Evolutionary conservation across 2,888 invertebrate genomes (phyloP).

Genomic region (Anodontia alba): DNA sequence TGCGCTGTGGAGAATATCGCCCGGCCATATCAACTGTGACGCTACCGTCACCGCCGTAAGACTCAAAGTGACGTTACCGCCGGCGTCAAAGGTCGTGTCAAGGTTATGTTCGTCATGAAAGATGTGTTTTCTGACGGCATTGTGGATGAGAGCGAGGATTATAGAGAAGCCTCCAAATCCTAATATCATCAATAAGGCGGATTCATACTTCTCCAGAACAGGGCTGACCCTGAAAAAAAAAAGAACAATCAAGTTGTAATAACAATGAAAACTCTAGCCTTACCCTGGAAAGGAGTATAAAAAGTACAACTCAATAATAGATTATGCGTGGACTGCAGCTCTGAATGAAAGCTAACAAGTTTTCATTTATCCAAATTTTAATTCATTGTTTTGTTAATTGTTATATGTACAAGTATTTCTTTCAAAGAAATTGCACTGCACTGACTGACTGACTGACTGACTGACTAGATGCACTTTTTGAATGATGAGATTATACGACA

Average conservation of each 20-base stretch:
- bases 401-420: too few relatives aligned
- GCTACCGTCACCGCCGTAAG: conserved; percentile 80
- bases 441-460: too few relatives aligned
- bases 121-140: conserved; percentile 77
- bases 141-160: conserved; percentile 77
- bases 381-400: too few relatives aligned
- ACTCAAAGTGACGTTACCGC: conserved; percentile 79
- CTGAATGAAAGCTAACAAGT: too few relatives aligned
- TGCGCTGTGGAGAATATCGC: conserved; percentile 81
- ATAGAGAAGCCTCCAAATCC: conserved; percentile 81
- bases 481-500: too few relatives aligned
- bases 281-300: too few relatives aligned
- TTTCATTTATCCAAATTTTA: too few relatives aligned
- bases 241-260: conserved; percentile 27
- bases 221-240: conserved; percentile 71
- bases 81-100: conserved; percentile 81
- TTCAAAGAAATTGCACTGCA: too few relatives aligned
- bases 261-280: too few relatives aligned
- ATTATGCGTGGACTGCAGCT: too few relatives aligned
- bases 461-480: too few relatives aligned
- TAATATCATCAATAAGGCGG: conserved; percentile 77
- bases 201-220: conserved; percentile 75
- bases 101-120: conserved; percentile 81
- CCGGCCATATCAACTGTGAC: conserved; percentile 81
- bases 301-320: too few relatives aligned